phyloP scores from a whole-genome alignment of 92 coral and sea anemone genomes.

The Palythoa grandis region DNA sequence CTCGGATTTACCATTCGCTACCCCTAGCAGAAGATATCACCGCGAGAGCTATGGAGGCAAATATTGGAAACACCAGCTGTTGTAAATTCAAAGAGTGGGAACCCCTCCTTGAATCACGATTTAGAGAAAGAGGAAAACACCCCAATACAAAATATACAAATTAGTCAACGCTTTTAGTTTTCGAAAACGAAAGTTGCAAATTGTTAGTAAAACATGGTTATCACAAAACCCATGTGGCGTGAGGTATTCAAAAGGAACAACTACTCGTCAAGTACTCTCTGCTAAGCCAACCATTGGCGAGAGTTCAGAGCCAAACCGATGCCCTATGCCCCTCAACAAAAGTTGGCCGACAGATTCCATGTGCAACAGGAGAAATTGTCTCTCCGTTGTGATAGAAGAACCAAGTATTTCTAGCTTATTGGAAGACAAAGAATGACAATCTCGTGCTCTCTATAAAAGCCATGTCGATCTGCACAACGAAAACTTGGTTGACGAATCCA shows the following conservation, averaged over 20 bases:
- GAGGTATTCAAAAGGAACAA: neutral
- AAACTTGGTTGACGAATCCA: too few species aligned
- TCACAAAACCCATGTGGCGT: neutral
- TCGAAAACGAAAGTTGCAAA: neutral
- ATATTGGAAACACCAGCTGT: neutral
- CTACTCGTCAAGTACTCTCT: neutral
- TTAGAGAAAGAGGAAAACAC: neutral
- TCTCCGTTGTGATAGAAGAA: slow-evolving; percentile 6
- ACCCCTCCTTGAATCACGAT: neutral
- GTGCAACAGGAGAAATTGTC: neutral
- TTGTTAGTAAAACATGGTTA: neutral
- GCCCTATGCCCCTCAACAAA: neutral
- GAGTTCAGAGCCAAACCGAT: neutral
- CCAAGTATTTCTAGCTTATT: neutral
- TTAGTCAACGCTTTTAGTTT: neutral
- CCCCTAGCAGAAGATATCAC: neutral
- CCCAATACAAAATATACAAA: neutral
- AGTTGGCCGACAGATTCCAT: neutral
- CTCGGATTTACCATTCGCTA: too few species aligned
- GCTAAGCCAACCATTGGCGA: neutral
- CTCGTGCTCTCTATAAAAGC: too few species aligned
- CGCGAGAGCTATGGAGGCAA: neutral
- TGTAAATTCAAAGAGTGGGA: neutral
- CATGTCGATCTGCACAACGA: too few species aligned
- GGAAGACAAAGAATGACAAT: too few species aligned